Conservation (phyloP, 2,888 invertebrate genomes). For the Patella caerulea region DNA sequence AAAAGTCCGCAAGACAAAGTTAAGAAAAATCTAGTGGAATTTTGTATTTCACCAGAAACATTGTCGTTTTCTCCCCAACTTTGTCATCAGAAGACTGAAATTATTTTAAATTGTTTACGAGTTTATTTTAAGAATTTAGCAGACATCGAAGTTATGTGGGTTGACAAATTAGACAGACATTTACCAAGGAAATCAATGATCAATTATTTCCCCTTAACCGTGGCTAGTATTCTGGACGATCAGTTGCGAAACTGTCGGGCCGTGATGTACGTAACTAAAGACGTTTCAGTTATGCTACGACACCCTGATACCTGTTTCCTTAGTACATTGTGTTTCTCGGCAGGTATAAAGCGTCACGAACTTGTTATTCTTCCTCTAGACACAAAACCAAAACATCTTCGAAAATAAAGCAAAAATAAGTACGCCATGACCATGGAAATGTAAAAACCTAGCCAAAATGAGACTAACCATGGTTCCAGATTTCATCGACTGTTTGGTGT, state of each 20-base stretch:
- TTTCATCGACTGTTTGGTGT: too few relatives aligned
- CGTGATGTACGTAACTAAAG: constrained; percentile 27
- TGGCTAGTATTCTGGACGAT: neutral
- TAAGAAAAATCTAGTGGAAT: neutral
- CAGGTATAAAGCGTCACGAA: constrained; percentile 27
- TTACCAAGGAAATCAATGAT: constrained; percentile 12
- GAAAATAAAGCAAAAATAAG: too few relatives aligned
- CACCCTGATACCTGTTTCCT: constrained; percentile 37
- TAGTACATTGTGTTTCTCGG: constrained; percentile 32
- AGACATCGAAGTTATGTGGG: constrained; percentile 33
- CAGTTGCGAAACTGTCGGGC: constrained; percentile 12
- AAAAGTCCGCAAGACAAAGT: too few relatives aligned
- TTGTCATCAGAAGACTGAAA: constrained; percentile 30
- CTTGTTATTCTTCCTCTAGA: constrained; percentile 24
- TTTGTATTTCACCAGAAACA: neutral
- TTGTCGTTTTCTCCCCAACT: neutral
- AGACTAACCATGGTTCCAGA: too few relatives aligned
- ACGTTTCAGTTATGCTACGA: constrained; percentile 28
- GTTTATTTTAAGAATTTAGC: constrained; percentile 31
- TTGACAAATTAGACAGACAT: constrained; percentile 19
- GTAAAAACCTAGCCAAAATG: too few relatives aligned
- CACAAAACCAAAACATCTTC: neutral
- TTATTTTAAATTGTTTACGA: constrained; percentile 34
- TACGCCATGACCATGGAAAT: too few relatives aligned
- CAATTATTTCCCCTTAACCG: neutral